Evolutionary conservation across 2,113 vertebrate species (phyloP).

Genomic region (Merops nubicus): DNA sequence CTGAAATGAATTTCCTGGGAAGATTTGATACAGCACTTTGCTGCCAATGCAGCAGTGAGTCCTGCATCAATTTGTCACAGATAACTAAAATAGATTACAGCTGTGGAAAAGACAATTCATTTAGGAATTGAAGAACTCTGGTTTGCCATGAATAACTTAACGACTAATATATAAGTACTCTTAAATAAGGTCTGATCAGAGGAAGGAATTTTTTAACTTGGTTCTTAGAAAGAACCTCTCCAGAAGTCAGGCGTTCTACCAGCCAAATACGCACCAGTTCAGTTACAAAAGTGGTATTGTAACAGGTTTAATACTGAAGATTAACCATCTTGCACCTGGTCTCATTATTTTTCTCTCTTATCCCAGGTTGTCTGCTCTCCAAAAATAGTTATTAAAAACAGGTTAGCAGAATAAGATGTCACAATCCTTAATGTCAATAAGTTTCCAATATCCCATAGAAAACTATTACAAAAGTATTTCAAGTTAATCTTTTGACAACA

Average conservation of each 20-base stretch:
- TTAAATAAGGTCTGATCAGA: neutral
- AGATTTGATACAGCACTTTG: neutral
- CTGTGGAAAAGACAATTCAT: neutral
- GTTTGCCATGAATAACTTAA: neutral
- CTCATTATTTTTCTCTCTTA: neutral
- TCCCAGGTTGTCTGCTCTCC: neutral
- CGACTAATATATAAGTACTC: neutral
- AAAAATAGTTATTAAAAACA: neutral
- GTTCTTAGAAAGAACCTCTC: neutral
- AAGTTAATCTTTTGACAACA: neutral
- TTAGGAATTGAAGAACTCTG: neutral
- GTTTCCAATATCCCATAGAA: neutral
- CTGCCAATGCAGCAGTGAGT: neutral
- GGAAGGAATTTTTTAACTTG: neutral
- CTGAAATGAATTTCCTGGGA: slow-evolving; percentile 25
- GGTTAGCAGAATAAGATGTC: neutral
- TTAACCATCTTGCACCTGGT: neutral
- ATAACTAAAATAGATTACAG: slow-evolving; percentile 31
- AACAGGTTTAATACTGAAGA: neutral
- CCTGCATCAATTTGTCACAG: neutral
- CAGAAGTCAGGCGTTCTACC: neutral
- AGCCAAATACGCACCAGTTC: neutral
- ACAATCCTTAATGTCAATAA: neutral
- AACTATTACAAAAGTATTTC: neutral
- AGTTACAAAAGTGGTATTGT: neutral